These are phyloP conservation scores for Mythimna albipuncta DNA, from an alignment of 2,888 invertebrate species.

Conservation along the genomic window DNA sequence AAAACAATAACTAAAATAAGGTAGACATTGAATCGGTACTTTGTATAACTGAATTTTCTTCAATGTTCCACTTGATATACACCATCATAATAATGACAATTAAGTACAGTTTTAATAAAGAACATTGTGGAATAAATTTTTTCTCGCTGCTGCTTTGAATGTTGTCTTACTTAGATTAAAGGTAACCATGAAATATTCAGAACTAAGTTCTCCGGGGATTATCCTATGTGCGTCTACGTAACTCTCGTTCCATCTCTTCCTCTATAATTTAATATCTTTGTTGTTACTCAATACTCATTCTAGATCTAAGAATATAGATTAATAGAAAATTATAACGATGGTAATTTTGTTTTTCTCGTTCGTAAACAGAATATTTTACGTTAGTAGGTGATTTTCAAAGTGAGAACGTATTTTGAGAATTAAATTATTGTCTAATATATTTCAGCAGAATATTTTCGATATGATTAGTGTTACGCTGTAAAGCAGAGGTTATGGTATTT, in stretches of 20 bases:
- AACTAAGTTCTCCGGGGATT: constrained; percentile 33
- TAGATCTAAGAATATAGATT: constrained; percentile 48
- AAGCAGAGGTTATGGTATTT: constrained; percentile 81
- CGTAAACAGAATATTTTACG: constrained; percentile 68
- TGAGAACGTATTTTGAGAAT: constrained; percentile 82
- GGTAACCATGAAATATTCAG: constrained; percentile 56
- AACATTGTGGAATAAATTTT: constrained; percentile 38
- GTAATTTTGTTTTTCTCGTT: constrained; percentile 42
- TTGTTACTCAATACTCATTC: constrained; percentile 32
- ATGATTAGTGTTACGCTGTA: constrained; percentile 86
- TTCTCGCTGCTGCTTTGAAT: constrained; percentile 70
- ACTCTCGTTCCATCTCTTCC: constrained; percentile 22
- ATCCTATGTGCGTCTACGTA: constrained; percentile 27
- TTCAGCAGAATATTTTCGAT: constrained; percentile 88
- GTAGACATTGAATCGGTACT: constrained; percentile 43
- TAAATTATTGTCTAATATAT: constrained; percentile 83
- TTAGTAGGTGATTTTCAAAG: constrained; percentile 76
- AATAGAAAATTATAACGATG: constrained; percentile 27
- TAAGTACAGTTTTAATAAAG: constrained; percentile 18
- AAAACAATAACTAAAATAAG: constrained; percentile 54
- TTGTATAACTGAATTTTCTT: constrained; percentile 27
- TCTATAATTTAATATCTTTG: constrained; percentile 36
- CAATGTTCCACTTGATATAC: constrained; percentile 34
- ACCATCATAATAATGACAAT: constrained; percentile 30
- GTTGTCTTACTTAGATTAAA: constrained; percentile 69